Conservation (phyloP, 1,140 invertebrate genomes). For the Caerostris darwini region DNA sequence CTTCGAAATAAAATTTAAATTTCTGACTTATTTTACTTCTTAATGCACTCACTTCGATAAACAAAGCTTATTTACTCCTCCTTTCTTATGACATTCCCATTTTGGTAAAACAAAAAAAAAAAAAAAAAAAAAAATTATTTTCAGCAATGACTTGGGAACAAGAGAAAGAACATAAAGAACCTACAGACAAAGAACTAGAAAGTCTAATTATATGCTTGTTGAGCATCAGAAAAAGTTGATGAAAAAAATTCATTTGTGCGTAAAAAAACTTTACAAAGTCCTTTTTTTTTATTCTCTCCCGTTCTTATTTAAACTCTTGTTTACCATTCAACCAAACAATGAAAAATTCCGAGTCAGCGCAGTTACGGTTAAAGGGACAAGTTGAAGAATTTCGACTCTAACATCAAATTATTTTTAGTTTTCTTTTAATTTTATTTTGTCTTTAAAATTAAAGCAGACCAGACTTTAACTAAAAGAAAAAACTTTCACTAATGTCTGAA, state of each 20-base stretch:
- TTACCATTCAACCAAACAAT: background rate
- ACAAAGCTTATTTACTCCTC: slow-evolving; percentile 40
- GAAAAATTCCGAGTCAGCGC: background rate
- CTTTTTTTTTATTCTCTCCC: background rate
- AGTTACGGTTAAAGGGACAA: slow-evolving; percentile 20
- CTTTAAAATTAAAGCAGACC: background rate
- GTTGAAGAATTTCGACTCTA: background rate
- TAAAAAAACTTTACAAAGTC: background rate
- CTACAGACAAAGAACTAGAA: background rate
- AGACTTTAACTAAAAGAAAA: too few relatives aligned
- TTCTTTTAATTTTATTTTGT: background rate
- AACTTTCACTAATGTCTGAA: too few relatives aligned
- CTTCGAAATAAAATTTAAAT: background rate
- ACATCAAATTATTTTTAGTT: background rate
- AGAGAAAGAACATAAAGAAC: background rate
- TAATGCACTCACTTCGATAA: background rate
- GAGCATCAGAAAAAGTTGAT: slow-evolving; percentile 12
- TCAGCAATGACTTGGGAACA: slow-evolving; percentile 26
- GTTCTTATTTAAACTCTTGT: background rate
- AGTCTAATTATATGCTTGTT: slow-evolving; percentile 60
- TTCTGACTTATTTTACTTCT: background rate
- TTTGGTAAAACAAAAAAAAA: too few relatives aligned
- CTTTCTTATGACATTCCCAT: background rate
- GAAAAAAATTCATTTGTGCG: background rate
- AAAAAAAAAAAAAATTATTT: too few relatives aligned